Percentiles rank a stretch among this genome's conserved stretches.
Evolutionary conservation across 30 jellyfish, hydroid and myxozoan genomes (phyloP).

Genomic region (Nemopilema nomurai): DNA sequence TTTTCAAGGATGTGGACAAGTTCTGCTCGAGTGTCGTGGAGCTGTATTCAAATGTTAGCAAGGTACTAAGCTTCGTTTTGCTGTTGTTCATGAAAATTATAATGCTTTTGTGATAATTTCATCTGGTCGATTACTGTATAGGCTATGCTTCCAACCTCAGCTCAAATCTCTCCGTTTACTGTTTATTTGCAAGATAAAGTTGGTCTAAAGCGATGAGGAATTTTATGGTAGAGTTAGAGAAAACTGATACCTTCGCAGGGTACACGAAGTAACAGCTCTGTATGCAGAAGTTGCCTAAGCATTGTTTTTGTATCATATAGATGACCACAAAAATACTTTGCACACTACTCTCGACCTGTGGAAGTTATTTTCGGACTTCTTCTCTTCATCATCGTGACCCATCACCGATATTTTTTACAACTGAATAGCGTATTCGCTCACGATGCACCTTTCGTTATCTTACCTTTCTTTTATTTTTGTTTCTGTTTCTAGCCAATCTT

Average conservation of each 20-base stretch:
- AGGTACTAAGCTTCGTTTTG: constrained; percentile 40
- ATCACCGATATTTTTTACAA: too few species aligned
- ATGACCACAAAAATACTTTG: too few species aligned
- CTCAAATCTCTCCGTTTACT: neutral
- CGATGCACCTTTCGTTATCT: neutral
- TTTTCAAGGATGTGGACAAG: constrained; percentile 84
- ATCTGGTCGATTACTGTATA: too few species aligned
- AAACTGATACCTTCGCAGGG: neutral
- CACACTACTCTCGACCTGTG: too few species aligned
- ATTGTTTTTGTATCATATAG: too few species aligned
- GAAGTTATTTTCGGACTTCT: too few species aligned
- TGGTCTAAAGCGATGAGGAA: neutral
- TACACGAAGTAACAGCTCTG: too few species aligned
- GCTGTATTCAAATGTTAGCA: constrained; percentile 87
- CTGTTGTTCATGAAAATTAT: neutral
- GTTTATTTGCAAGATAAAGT: neutral
- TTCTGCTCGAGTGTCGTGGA: constrained; percentile 93
- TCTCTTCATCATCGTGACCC: too few species aligned
- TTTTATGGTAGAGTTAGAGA: neutral
- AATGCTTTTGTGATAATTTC: neutral
- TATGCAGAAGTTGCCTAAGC: too few species aligned
- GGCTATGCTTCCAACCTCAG: too few species aligned
- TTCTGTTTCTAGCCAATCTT: constrained; percentile 74
- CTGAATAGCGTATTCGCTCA: too few species aligned
- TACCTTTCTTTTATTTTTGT: constrained; percentile 1